Conservation (phyloP, 2,113 vertebrate species). For the Arothron firmamentum region DNA sequence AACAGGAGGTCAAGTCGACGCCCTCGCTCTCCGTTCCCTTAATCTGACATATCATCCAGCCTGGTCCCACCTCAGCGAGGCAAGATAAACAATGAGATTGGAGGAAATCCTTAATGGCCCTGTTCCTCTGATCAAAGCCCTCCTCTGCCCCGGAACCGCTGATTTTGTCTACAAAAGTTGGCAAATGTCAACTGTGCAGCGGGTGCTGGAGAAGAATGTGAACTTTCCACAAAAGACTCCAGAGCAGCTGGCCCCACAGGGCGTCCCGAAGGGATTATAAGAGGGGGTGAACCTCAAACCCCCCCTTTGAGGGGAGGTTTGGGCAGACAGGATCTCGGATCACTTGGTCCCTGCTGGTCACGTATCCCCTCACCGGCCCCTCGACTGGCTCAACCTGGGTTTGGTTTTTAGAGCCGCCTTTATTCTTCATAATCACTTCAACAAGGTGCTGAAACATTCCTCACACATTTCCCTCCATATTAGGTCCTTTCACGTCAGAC, state of each 20-base stretch:
- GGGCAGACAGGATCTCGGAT: no score
- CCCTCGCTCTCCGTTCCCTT: constrained; percentile 2
- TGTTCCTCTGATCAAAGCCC: constrained; percentile 51
- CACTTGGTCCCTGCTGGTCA: no score
- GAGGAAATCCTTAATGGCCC: constrained; percentile 56
- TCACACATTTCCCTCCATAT: no score
- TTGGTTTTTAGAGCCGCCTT: no score
- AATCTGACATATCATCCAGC: constrained; percentile 47
- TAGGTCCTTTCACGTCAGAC: no score
- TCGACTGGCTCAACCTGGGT: no score
- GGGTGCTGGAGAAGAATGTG: constrained; percentile 10
- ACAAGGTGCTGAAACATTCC: no score
- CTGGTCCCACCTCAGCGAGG: constrained; percentile 38
- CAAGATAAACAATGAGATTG: constrained; percentile 61
- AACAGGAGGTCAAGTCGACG: constrained; percentile 31
- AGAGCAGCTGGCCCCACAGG: constrained; percentile 10
- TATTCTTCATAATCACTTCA: no score
- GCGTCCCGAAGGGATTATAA: background rate
- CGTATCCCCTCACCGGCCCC: no score
- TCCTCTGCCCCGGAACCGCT: background rate
- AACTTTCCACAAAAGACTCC: constrained; percentile 14
- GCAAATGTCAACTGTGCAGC: constrained; percentile 29
- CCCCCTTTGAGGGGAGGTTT: no score
- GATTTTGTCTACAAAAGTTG: constrained; percentile 33
- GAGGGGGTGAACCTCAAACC: background rate